A percentile compares a stretch with the other conserved stretches of the same genome.
phyloP scores from a whole-genome alignment of 2,797 vertebrate genomes.

The Coregonus suidteri region DNA sequence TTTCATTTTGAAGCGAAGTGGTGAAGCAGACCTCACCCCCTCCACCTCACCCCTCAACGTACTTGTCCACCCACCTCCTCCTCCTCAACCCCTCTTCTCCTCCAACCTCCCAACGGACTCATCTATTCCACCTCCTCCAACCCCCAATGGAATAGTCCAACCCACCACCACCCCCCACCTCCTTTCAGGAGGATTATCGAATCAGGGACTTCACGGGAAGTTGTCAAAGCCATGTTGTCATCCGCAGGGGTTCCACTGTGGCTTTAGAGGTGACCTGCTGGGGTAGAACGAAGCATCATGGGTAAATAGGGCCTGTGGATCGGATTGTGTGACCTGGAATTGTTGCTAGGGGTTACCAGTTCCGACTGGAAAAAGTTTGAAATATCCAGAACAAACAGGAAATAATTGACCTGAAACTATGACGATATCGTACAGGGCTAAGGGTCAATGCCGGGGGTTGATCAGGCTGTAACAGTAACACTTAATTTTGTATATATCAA shows the following conservation, averaged over 20 bases:
- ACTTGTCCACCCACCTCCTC: neutral
- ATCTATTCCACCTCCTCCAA: neutral
- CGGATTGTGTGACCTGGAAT: constrained; percentile 4
- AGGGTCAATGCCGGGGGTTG: neutral
- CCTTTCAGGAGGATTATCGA: constrained; percentile 1
- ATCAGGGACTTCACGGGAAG: neutral
- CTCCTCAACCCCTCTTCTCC: neutral
- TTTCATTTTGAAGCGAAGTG: constrained; percentile 7
- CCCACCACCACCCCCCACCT: neutral
- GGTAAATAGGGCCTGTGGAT: constrained; percentile 11
- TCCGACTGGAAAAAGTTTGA: constrained; percentile 9
- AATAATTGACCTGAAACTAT: neutral
- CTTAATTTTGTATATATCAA: neutral
- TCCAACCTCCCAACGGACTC: neutral
- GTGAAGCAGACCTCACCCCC: neutral
- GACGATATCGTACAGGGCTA: neutral
- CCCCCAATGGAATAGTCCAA: neutral
- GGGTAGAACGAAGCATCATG: constrained; percentile 17
- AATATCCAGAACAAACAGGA: neutral
- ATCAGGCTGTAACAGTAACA: neutral
- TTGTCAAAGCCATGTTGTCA: constrained; percentile 4
- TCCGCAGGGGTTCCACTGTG: neutral
- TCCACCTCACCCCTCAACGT: neutral
- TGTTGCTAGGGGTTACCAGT: neutral
- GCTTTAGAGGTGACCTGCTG: constrained; percentile 4